These are phyloP conservation scores for Campoletis sonorensis DNA, from an alignment of 1,140 invertebrate species.

Conservation along the genomic window DNA sequence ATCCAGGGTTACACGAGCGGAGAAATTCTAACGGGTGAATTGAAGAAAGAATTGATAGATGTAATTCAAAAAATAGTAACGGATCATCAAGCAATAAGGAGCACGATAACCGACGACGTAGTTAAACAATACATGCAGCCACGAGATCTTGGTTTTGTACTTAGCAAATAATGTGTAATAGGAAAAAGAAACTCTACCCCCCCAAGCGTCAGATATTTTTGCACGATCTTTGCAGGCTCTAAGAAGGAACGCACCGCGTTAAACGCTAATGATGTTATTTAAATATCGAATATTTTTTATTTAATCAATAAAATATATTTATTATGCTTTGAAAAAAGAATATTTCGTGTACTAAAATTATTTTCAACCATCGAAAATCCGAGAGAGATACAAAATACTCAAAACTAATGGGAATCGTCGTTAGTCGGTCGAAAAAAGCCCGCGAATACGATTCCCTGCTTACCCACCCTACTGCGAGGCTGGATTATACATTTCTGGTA, in stretches of 20 bases:
- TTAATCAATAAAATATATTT: constrained; percentile 41
- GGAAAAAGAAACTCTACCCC: constrained; percentile 13
- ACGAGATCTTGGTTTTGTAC: constrained; percentile 83
- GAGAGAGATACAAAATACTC: not conserved
- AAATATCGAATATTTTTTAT: constrained; percentile 35
- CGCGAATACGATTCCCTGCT: not conserved
- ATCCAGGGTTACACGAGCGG: constrained; percentile 92
- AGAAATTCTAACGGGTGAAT: constrained; percentile 93
- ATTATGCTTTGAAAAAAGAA: constrained; percentile 33
- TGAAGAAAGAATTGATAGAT: constrained; percentile 95
- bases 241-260: constrained; percentile 42
- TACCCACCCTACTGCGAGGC: not conserved
- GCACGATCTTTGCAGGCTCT: constrained; percentile 48
- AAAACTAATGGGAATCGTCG: not conserved
- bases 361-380: too few species aligned
- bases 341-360: not conserved
- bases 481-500: not conserved
- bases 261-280: constrained; percentile 27
- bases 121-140: constrained; percentile 91
- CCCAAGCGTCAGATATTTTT: constrained; percentile 37
- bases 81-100: constrained; percentile 89
- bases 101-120: constrained; percentile 90
- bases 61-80: constrained; percentile 85
- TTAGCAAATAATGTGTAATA: constrained; percentile 44
- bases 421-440: not conserved